These are phyloP conservation scores for Bombyx huttoni DNA, from an alignment of 2,888 invertebrate genomes.

Conservation along the genomic window DNA sequence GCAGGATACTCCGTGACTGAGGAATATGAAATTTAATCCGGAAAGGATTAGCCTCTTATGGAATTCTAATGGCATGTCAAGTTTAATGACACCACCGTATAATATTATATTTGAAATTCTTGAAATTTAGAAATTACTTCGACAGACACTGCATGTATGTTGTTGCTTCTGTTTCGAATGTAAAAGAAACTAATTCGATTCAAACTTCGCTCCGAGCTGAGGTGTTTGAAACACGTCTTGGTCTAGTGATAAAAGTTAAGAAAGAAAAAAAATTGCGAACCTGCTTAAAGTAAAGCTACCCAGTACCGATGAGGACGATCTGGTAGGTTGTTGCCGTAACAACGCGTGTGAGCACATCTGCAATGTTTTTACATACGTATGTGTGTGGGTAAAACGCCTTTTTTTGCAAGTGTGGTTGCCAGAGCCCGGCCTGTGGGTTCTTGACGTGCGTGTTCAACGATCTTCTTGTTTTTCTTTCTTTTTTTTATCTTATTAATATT, in stretches of 20 bases:
- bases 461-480: constrained; percentile 11
- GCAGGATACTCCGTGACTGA: constrained; percentile 7
- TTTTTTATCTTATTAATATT: constrained; percentile 33
- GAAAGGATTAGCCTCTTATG: neutral
- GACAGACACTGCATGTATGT: neutral
- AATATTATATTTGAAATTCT: no score
- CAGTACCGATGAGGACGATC: constrained; percentile 27
- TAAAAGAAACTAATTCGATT: neutral
- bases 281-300: constrained; percentile 19
- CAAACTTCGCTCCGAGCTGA: neutral
- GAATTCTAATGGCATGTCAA: neutral
- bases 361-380: constrained; percentile 36
- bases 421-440: constrained; percentile 28
- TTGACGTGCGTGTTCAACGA: constrained; percentile 30
- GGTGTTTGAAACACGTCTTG: neutral
- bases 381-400: constrained; percentile 23
- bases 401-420: constrained; percentile 29
- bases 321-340: constrained; percentile 40
- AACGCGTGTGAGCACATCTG: constrained; percentile 62
- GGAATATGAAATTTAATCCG: neutral
- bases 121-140: no score
- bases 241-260: neutral
- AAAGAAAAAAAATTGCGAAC: constrained; percentile 13
- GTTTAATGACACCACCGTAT: neutral
- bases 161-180: neutral